Percentiles rank a stretch among this genome's conserved stretches.
phyloP scores from a whole-genome alignment of 2,113 vertebrate species.

The Otocyon megalotis region DNA sequence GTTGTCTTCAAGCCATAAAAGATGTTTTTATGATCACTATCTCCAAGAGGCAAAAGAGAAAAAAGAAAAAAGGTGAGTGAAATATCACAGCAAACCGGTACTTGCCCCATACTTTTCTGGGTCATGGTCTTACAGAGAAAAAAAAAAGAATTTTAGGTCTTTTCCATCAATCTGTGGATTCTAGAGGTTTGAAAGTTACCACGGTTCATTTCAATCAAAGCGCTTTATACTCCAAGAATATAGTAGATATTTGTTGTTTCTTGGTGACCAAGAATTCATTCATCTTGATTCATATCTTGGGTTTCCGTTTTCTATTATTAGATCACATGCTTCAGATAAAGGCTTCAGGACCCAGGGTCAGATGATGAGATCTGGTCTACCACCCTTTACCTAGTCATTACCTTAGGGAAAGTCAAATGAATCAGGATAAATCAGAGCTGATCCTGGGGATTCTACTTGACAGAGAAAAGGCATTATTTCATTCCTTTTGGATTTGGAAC shows the following conservation, averaged over 20 bases:
- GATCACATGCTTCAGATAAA: neutral
- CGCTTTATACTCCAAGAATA: neutral
- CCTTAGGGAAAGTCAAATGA: neutral
- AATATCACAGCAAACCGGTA: neutral
- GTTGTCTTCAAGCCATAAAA: slow-evolving; percentile 76
- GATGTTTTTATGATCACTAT: slow-evolving; percentile 76
- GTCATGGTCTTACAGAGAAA: neutral
- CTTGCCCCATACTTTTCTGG: neutral
- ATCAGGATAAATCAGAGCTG: neutral
- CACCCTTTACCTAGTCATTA: neutral
- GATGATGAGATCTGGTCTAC: neutral
- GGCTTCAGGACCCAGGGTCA: neutral
- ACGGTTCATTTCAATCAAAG: slow-evolving; percentile 29
- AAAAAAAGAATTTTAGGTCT: neutral
- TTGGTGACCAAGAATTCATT: neutral
- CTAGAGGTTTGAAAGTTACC: neutral
- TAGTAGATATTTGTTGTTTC: neutral
- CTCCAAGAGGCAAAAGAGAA: neutral
- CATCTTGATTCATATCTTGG: neutral
- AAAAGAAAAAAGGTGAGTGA: neutral
- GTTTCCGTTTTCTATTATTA: neutral
- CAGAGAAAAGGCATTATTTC: neutral
- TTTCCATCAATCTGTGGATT: neutral
- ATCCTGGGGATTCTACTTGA: neutral
- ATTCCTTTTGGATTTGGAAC: neutral